Base-by-base conservation (phyloP, 2,888 invertebrate genomes). In the Epinotia ramella region DNA sequence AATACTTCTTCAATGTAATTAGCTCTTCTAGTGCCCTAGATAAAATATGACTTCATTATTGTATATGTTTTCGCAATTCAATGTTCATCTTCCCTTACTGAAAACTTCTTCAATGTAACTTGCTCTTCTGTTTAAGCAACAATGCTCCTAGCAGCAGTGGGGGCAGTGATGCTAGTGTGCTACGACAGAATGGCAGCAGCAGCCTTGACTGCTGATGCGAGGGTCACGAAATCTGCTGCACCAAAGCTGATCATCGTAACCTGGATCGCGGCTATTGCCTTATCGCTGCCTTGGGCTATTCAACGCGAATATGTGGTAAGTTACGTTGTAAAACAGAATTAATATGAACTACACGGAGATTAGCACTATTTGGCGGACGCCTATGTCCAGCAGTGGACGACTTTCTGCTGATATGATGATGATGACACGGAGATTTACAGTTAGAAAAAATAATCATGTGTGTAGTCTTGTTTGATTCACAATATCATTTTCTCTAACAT, bases 111-210 rank as follows among this genome's bases (percentile, higher is more conserved):
- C 49, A 49, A 49, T 49, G 49, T 49, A 13, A 49, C 13, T 60
- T 75, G 11, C 16, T 7, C 57, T 24, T 44, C 11, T 59, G 62
- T 70, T 72, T 49, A 46, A 96, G 97, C 96, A 63, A 93, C 96
- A 0, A 94, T 97, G 69, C 94, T 98, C 1, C 91, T 98, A 69
- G 96, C 97, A 3, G 96, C 97, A 64, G 97, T 98, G 0, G 95
- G 97, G 77, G 97, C 97, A 75, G 94, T 98, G 76, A 96, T 97
- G 53, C 95, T 96, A 28, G 97, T 98, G 0, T 97, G 97, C 68
- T 97, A 97, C 84, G 98, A 98, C 85, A 95, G 98, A 24, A 92
- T 98, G 33, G 97, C 97, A 3, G 97, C 97, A 9, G 97, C 98
- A 59, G 96, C 97, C 0, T 88, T 97, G 74, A 97, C 97, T 0